Conservation (phyloP, 35 echinoderm and acorn worm genomes). For the Lytechinus pictus region DNA sequence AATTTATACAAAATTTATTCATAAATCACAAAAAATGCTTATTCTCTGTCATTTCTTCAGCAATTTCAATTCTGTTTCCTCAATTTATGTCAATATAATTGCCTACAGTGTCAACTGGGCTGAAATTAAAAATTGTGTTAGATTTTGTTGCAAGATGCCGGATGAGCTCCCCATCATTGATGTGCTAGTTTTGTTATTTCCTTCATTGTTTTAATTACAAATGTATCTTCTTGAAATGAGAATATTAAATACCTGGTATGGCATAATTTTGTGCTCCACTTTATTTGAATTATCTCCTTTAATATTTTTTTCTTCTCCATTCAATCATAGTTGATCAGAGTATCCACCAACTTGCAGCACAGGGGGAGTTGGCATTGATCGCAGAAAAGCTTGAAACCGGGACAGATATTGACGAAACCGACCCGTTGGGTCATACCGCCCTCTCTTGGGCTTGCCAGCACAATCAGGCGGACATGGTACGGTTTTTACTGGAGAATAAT, state of each 20-base stretch:
- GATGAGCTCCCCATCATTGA: too few species aligned
- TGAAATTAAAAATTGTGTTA: too few species aligned
- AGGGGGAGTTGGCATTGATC: slow-evolving; percentile 76
- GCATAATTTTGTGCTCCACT: neutral
- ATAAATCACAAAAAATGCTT: too few species aligned
- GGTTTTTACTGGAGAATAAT: slow-evolving; percentile 59
- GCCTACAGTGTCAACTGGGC: too few species aligned
- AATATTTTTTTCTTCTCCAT: neutral
- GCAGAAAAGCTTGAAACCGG: slow-evolving; percentile 75
- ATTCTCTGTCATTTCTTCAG: too few species aligned
- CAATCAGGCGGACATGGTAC: slow-evolving; percentile 68
- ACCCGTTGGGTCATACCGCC: slow-evolving; percentile 69
- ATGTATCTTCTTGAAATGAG: too few species aligned
- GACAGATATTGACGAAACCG: slow-evolving; percentile 62
- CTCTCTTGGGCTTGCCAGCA: slow-evolving; percentile 88
- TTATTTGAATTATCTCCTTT: neutral
- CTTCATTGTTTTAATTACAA: too few species aligned
- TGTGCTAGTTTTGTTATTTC: too few species aligned
- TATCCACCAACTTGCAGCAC: slow-evolving; percentile 90
- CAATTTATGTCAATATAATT: too few species aligned
- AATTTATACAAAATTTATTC: too few species aligned
- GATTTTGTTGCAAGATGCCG: too few species aligned
- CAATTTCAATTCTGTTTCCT: too few species aligned
- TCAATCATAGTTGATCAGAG: slow-evolving; percentile 57
- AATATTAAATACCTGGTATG: neutral